Conservation (phyloP, 2,113 vertebrate species). For the Urocolius indicus region DNA sequence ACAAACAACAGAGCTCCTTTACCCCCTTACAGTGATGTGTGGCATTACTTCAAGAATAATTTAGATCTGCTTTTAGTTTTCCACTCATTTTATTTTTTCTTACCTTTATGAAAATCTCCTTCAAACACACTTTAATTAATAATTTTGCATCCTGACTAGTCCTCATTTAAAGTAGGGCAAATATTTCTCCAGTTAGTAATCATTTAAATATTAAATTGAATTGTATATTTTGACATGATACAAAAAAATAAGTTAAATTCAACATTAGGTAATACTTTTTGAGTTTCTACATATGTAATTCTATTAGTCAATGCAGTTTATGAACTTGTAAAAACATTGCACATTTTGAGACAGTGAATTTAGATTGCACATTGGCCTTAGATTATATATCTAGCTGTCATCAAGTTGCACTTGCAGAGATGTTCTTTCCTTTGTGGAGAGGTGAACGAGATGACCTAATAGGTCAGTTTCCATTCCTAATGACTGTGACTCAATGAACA, state of each 20-base stretch:
- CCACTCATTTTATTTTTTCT: background rate
- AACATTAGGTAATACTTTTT: background rate
- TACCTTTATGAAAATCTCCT: background rate
- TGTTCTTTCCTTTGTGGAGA: background rate
- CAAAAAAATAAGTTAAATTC: background rate
- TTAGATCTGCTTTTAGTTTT: background rate
- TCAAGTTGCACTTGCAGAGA: background rate
- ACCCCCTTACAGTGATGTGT: background rate
- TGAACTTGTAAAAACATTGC: background rate
- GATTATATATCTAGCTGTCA: background rate
- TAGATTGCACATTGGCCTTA: background rate
- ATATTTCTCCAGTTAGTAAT: background rate
- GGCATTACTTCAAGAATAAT: background rate
- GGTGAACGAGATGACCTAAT: slow-evolving; percentile 9
- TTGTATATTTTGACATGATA: background rate
- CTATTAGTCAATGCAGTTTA: background rate
- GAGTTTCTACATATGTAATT: background rate
- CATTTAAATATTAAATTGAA: background rate
- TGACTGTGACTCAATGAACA: background rate
- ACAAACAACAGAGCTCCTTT: background rate
- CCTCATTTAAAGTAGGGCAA: background rate
- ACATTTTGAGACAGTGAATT: background rate
- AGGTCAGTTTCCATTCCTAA: slow-evolving; percentile 33
- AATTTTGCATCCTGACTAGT: background rate
- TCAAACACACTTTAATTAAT: background rate